phyloP scores from a whole-genome alignment of 2,888 invertebrate species.

The Ecliptopera silaceata region DNA sequence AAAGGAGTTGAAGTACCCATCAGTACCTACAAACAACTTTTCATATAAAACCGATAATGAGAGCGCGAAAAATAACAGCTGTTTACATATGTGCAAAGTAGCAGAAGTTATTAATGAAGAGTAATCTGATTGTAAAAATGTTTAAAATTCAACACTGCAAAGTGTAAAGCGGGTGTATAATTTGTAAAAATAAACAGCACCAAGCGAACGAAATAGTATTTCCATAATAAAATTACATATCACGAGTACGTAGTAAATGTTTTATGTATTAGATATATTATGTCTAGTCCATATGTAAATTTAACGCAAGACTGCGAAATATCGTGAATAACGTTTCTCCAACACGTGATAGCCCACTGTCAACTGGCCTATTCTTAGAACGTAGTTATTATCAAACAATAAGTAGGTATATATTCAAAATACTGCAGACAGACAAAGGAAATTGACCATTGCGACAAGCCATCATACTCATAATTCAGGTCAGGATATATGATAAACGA shows the following conservation, averaged over 20 bases:
- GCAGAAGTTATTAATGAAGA: too few species aligned
- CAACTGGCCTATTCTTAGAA: background rate
- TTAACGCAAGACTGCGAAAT: background rate
- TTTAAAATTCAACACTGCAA: too few species aligned
- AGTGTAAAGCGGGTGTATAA: too few species aligned
- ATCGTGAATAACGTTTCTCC: background rate
- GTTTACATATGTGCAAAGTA: too few species aligned
- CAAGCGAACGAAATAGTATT: background rate
- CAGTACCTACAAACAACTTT: too few species aligned
- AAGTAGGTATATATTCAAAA: background rate
- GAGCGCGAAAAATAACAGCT: too few species aligned
- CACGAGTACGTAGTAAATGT: background rate
- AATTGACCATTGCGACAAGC: slow-evolving; percentile 17
- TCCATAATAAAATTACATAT: background rate
- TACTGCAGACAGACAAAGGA: slow-evolving; percentile 17
- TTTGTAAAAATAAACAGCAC: background rate
- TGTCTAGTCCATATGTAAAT: background rate
- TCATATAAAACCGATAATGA: too few species aligned
- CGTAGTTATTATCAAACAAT: slow-evolving; percentile 5
- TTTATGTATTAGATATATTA: background rate
- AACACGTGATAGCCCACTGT: background rate
- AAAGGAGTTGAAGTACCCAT: too few species aligned
- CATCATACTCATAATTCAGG: slow-evolving; percentile 27
- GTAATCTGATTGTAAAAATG: too few species aligned
- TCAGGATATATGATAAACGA: slow-evolving; percentile 29